Evolutionary conservation across 1,140 invertebrate species (phyloP).

Genomic region (Cotesia glomerata): DNA sequence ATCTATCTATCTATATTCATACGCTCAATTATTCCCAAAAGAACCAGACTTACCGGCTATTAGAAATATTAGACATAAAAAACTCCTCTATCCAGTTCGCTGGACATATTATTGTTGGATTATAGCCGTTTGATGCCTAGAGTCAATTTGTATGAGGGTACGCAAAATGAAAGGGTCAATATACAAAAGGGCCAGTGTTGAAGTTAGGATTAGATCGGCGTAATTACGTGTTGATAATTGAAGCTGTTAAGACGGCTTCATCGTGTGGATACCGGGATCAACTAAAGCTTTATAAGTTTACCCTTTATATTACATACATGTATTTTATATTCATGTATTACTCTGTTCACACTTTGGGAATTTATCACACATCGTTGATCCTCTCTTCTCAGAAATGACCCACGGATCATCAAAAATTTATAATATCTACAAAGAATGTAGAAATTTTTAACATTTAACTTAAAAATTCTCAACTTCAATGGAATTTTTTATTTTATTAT

Average conservation of each 20-base stretch:
- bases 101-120: slow-evolving; percentile 22
- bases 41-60: no score
- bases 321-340: not conserved
- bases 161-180: slow-evolving; percentile 19
- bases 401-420: not conserved
- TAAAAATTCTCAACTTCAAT: no score
- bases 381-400: not conserved
- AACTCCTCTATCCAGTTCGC: not conserved
- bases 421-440: not conserved
- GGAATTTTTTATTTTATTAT: not conserved
- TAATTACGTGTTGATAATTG: slow-evolving; percentile 62
- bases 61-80: no score
- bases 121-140: not conserved
- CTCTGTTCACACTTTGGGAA: slow-evolving; percentile 19
- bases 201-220: slow-evolving; percentile 46
- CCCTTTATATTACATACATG: slow-evolving; percentile 29
- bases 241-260: slow-evolving; percentile 45
- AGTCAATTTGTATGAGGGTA: slow-evolving; percentile 18
- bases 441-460: no score
- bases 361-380: not conserved
- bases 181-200: slow-evolving; percentile 35
- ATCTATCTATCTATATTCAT: no score
- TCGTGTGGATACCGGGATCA: not conserved
- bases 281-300: slow-evolving; percentile 40
- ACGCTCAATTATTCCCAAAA: no score